A percentile compares a stretch with the other conserved stretches of the same genome.
Conservation (phyloP, 2,113 vertebrate genomes). For the Hemiscyllium ocellatum region DNA sequence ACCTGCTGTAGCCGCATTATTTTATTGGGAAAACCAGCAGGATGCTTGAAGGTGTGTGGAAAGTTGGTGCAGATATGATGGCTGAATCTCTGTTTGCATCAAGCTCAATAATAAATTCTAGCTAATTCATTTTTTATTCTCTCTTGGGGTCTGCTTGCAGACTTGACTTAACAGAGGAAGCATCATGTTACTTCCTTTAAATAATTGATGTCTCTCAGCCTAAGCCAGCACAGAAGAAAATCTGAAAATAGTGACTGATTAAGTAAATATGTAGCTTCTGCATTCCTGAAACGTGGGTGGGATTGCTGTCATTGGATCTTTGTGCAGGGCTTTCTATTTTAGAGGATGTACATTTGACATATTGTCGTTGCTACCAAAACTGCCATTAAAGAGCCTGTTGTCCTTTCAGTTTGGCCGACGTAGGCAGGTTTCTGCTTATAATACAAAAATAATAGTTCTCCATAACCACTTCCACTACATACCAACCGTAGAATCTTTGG, state of each 20-base stretch:
- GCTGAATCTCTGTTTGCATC: constrained; percentile 71
- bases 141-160: constrained; percentile 85
- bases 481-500: neutral
- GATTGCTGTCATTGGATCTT: constrained; percentile 31
- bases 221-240: constrained; percentile 71
- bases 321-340: constrained; percentile 5
- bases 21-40: constrained; percentile 38
- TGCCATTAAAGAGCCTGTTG: constrained; percentile 7
- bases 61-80: constrained; percentile 52
- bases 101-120: constrained; percentile 87
- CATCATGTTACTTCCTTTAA: constrained; percentile 96
- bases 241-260: constrained; percentile 81
- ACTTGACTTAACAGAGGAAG: constrained; percentile 98
- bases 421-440: neutral
- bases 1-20: constrained; percentile 34
- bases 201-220: constrained; percentile 93
- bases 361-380: constrained; percentile 27
- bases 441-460: neutral
- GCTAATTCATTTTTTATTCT: constrained; percentile 99
- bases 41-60: constrained; percentile 43
- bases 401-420: constrained; percentile 4
- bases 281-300: constrained; percentile 25
- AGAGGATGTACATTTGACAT: constrained; percentile 22
- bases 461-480: neutral
- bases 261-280: constrained; percentile 57